Evolutionary conservation across 1,140 invertebrate genomes (phyloP).

Genomic region (Oppia nitens): DNA sequence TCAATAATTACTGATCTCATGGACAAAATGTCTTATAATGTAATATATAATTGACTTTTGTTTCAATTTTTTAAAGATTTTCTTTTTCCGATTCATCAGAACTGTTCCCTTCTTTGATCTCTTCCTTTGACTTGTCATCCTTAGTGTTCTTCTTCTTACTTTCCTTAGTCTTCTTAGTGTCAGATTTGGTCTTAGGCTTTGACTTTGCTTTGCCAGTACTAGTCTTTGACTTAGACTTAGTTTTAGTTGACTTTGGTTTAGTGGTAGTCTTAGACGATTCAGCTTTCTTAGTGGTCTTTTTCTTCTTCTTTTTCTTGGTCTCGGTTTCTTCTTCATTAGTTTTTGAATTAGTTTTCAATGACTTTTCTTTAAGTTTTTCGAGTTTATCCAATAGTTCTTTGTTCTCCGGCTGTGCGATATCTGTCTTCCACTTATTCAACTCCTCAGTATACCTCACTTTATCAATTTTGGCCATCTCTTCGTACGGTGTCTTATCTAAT

Average conservation of each 20-base stretch:
- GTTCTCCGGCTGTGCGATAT: constrained; percentile 10
- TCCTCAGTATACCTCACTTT: constrained; percentile 2
- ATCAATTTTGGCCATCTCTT: background rate
- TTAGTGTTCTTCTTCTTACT: background rate
- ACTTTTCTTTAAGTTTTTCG: background rate
- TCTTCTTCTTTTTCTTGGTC: background rate
- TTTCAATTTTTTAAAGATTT: no score
- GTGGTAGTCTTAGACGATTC: background rate
- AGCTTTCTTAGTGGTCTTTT: background rate
- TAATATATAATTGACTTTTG: no score
- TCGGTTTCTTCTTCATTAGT: background rate
- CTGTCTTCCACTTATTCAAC: constrained; percentile 5
- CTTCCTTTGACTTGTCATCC: background rate
- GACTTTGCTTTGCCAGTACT: background rate
- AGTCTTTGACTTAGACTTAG: background rate
- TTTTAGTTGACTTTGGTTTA: background rate
- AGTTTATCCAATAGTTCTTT: background rate
- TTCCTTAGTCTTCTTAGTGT: background rate
- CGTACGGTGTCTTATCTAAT: background rate
- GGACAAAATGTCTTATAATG: no score
- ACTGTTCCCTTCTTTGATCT: background rate
- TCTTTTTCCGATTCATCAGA: no score
- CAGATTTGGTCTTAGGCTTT: background rate
- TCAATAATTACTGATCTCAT: no score
- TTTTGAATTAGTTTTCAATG: background rate